Evolutionary conservation across 2,888 invertebrate genomes (phyloP).

Genomic region (Diloba caeruleocephala): DNA sequence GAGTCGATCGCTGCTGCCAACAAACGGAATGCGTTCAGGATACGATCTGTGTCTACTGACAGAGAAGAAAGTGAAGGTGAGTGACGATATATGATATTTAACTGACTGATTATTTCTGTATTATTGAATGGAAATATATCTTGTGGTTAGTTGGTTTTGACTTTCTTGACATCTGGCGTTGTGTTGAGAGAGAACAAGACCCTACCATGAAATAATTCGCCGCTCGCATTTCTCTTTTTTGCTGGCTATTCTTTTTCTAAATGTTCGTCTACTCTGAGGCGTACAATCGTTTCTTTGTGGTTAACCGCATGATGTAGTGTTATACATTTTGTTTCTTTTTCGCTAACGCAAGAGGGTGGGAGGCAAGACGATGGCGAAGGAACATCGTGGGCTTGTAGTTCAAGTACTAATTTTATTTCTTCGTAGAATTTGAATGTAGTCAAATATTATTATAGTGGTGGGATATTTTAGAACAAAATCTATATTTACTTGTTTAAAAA

Average conservation of each 20-base stretch:
- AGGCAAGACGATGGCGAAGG: slow-evolving; percentile 72
- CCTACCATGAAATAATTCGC: too few relatives aligned
- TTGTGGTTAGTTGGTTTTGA: too few relatives aligned
- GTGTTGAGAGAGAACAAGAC: too few relatives aligned
- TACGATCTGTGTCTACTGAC: slow-evolving; percentile 91
- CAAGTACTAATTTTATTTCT: slow-evolving; percentile 67
- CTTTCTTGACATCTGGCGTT: too few relatives aligned
- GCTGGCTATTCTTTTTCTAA: slow-evolving; percentile 16
- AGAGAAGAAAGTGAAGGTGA: slow-evolving; percentile 88
- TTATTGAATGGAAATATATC: too few relatives aligned
- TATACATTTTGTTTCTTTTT: slow-evolving; percentile 45
- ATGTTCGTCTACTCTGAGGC: slow-evolving; percentile 26
- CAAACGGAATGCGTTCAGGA: slow-evolving; percentile 90
- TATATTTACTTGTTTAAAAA: too few relatives aligned
- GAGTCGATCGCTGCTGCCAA: slow-evolving; percentile 90
- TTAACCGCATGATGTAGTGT: slow-evolving; percentile 8
- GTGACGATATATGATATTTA: background rate
- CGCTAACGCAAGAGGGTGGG: slow-evolving; percentile 71
- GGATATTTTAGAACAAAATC: too few relatives aligned
- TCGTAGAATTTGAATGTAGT: slow-evolving; percentile 15
- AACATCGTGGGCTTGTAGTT: slow-evolving; percentile 72
- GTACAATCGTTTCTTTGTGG: slow-evolving; percentile 48
- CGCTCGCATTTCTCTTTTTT: background rate
- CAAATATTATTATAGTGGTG: too few relatives aligned
- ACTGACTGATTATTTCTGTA: too few relatives aligned